Base-by-base conservation (phyloP, 2,113 vertebrate species). In the Phylloscopus whistleri region DNA sequence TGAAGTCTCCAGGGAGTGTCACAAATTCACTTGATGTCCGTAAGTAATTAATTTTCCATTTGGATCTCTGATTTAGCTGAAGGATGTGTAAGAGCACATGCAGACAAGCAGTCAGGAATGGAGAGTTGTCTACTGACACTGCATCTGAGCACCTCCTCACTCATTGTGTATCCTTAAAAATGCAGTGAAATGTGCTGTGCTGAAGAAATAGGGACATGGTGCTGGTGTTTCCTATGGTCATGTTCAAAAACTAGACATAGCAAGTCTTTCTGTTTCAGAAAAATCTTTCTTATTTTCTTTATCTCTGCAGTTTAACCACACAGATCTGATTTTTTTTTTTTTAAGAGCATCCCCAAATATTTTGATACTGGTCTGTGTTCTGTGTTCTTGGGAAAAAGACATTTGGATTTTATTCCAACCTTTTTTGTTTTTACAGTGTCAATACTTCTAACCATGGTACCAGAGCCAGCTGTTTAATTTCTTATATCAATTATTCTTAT, bases 21-120 rank as follows among this genome's bases (percentile, higher is more conserved):
- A 94, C 96, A 94, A 95, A 97, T 95, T 92, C 86, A 87, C 70
- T 67, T 91, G 84, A 96, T 90, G 83, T 95, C 79, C 19, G 43
- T 67, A 87, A 94, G 95, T 33, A 28, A 83, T 84, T 80, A 95
- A 95, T 90, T 96, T 92, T 85, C 90, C 62, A 70, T 92, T 93
- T 95, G 87, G 77, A 94, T 56, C 80, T 87, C 81, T 87, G 84
- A 83, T 87, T 91, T 83, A 80, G 49, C 63, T 90, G 58, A 73
- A 93, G 79, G 70, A 91, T 75, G 33, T 46, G 46, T 59, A 87
- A 95, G 68, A 67, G 87, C 66, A 78, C 89, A 66, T 41, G n/a
- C 49, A 43, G 58, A 75, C 13, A 60, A 80, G 77, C 70, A 89
- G 55, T 35, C 41, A 87, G 64, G 41, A 88, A 39, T 80, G 39